Base-by-base conservation (phyloP, 1,140 invertebrate genomes). In the Mamestra configurata region DNA sequence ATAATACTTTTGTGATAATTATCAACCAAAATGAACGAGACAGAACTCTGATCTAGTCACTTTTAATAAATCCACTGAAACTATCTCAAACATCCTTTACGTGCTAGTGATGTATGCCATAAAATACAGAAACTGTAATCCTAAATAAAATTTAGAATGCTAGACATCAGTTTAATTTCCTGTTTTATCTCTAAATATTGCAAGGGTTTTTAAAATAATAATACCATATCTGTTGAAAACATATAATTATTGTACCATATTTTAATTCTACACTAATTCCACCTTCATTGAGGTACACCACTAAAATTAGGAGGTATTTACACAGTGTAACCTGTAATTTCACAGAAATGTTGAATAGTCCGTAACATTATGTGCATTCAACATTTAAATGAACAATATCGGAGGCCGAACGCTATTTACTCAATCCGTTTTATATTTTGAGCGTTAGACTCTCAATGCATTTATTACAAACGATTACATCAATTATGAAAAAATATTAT, bases 181-280 rank as follows among this genome's bases (percentile, higher is more conserved):
- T 7, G 3, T 35, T 8, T 40, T 40, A 8, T 40, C 8, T 1
- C 7, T 35, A 8, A 40, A 40, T 40, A 40, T 35, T n/a, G n/a
- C n/a, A 55, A 24, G 53, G 53, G 13, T 20, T 22, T 49, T 51
- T 6, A 35, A 71, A 71, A 24, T 18, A 86, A 88, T 76, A 84
- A 83, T 77, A 76, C 27, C 57, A 22, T 15, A 71, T 46, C 75
- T 82, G 82, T 84, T 87, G 82, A 86, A 89, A 89, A 89, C 85
- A 89, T 88, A 87, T 84, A 82, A 81, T 83, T 89, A 89, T 88
- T 88, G 85, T 88, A 89, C 84, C 84, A 80, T 82, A 61, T 64
- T 75, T 57, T 84, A 84, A 79, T 82, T 79, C 78, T 84, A 79
- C 59, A 46, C 70, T 83, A 83, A 70, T 40, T 71, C 27, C 68